Percentiles rank a stretch among this genome's conserved stretches.
These are phyloP conservation scores for Notothenia rossii DNA, from an alignment of 2,113 vertebrate genomes.

Conservation along the genomic window DNA sequence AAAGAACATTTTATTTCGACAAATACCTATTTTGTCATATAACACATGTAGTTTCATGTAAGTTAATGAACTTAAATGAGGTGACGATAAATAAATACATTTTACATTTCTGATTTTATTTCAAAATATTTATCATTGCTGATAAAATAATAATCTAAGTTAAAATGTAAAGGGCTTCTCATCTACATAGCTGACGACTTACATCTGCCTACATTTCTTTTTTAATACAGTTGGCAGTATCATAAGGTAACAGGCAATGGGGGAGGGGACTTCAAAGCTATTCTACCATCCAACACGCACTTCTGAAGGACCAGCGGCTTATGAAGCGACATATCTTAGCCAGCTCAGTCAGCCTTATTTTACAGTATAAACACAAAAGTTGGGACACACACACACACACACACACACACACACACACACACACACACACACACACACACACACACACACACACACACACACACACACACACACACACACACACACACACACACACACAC, in stretches of 20 bases:
- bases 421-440: too few relatives aligned
- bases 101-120: too few relatives aligned
- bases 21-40: not conserved
- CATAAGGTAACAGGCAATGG: not conserved
- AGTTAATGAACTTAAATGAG: too few relatives aligned
- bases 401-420: too few relatives aligned
- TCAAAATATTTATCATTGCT: too few relatives aligned
- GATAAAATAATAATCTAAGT: too few relatives aligned
- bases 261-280: not conserved
- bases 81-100: not conserved
- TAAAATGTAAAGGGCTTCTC: not conserved
- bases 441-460: too few relatives aligned
- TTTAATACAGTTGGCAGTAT: not conserved
- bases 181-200: not conserved
- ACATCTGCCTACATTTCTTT: not conserved
- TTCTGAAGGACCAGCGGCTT: not conserved
- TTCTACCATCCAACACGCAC: not conserved
- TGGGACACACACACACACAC: not conserved
- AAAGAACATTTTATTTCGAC: not conserved
- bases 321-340: not conserved
- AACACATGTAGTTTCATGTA: not conserved
- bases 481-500: too few relatives aligned
- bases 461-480: too few relatives aligned
- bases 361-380: not conserved
- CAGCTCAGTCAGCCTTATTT: not conserved